Conservation (phyloP, 1,140 invertebrate genomes). For the Elysia chlorotica region DNA sequence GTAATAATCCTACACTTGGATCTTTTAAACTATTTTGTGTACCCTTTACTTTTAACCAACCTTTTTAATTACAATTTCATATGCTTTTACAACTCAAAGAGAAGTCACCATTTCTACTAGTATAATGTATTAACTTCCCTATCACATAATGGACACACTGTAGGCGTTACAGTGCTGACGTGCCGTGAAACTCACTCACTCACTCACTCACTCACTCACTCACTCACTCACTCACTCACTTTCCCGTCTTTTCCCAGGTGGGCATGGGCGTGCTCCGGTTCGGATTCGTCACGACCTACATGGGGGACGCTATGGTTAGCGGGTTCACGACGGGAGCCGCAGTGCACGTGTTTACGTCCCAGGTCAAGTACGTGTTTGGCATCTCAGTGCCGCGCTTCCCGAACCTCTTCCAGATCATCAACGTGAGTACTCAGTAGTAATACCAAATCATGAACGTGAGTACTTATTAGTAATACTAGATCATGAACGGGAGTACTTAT, state of each 20-base stretch:
- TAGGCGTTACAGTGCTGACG: too few species aligned
- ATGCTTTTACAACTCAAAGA: too few species aligned
- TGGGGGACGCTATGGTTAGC: conserved; percentile 64
- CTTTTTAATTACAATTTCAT: too few species aligned
- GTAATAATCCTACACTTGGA: too few species aligned
- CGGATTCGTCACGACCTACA: conserved; percentile 63
- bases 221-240: neutral
- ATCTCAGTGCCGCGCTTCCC: conserved; percentile 50
- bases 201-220: neutral
- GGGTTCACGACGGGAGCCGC: conserved; percentile 65
- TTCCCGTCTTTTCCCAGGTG: conserved; percentile 31
- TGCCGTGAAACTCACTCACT: too few species aligned
- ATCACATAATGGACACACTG: too few species aligned
- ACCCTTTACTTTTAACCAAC: too few species aligned
- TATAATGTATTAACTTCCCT: too few species aligned
- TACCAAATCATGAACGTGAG: conserved; percentile 52
- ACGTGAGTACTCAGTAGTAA: conserved; percentile 33
- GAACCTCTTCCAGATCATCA: conserved; percentile 60
- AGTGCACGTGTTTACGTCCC: conserved; percentile 64
- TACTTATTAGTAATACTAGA: neutral
- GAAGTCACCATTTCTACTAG: too few species aligned
- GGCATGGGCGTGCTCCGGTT: conserved; percentile 59
- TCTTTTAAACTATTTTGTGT: too few species aligned
- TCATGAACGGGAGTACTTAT: neutral
- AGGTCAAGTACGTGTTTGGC: conserved; percentile 63